Base-by-base conservation (phyloP, 2,888 invertebrate genomes). In the Sisyra nigra region DNA sequence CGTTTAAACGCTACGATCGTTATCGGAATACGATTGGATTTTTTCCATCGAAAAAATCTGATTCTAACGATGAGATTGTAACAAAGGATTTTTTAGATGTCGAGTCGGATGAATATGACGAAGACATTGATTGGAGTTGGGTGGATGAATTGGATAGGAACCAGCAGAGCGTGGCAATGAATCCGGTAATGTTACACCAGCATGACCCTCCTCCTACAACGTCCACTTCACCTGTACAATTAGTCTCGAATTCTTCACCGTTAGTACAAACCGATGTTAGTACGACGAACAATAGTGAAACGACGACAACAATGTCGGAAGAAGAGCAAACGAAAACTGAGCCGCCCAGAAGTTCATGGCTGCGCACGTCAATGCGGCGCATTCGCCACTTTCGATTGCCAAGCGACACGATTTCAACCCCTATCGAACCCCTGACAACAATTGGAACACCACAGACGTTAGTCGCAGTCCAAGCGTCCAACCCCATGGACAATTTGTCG, bases 351-450 rank as follows among this genome's bases (percentile, higher is more conserved):
- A 55, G 51, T 49, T 60, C 66, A 45, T 72, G 71, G 71, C 55
- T 71, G 51, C 64, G 72, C 46, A 66, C 62, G 38, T 72, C 71
- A 19, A 72, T 72, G 72, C 61, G 72, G 43, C 61, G 71, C 11
- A 55, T 72, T 41, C 64, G 66, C 24, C 71, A 68, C 48, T 55
- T 71, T 44, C 58, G 65, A 36, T 51, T 71, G 32, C 66, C 67
- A n/a, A 66, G 30, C 18, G 33, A 29, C 35, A 19, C 42, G 19
- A 41, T 31, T 17, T 13, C 30, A 11, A 40, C 8, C 19, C 30
- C 31, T 2, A 30, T 30, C 8, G 13, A 44, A 40, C 40, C 41
- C 17, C 24, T 24, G 3, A 11, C 48, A 48, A 41, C 37, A 42
- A 43, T 36, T 18, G 29, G 37, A 47, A 33, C 31, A 14, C 30